Conservation (phyloP, 2,113 vertebrate genomes). For the Melozone crissalis region DNA sequence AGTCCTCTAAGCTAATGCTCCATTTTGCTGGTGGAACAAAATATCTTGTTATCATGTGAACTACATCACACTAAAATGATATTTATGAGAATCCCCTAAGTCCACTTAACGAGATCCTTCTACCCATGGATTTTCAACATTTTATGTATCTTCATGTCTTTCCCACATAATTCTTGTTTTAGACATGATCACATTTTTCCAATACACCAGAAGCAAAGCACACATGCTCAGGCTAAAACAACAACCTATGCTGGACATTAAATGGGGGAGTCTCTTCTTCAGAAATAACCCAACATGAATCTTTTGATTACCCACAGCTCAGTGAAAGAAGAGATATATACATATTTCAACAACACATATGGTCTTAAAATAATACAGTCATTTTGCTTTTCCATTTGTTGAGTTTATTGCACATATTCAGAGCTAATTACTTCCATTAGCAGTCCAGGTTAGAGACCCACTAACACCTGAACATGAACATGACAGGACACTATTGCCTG, state of each 20-base stretch:
- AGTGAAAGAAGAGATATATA: background rate
- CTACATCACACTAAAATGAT: background rate
- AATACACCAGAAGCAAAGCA: background rate
- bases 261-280: background rate
- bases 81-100: background rate
- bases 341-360: background rate
- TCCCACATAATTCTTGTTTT: background rate
- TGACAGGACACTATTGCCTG: background rate
- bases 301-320: background rate
- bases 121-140: background rate
- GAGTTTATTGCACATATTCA: background rate
- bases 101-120: background rate
- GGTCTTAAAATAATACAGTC: background rate
- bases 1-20: background rate
- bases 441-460: background rate
- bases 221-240: background rate
- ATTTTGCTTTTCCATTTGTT: background rate
- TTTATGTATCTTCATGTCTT: background rate
- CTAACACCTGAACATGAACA: background rate
- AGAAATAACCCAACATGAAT: background rate
- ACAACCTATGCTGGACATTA: background rate
- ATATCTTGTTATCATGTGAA: background rate
- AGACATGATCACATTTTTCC: background rate
- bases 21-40: conserved; percentile 4
- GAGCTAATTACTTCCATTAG: background rate